A percentile compares a stretch with the other conserved stretches of the same genome.
phyloP scores from a whole-genome alignment of 2,888 invertebrate species.

The Troides helena region DNA sequence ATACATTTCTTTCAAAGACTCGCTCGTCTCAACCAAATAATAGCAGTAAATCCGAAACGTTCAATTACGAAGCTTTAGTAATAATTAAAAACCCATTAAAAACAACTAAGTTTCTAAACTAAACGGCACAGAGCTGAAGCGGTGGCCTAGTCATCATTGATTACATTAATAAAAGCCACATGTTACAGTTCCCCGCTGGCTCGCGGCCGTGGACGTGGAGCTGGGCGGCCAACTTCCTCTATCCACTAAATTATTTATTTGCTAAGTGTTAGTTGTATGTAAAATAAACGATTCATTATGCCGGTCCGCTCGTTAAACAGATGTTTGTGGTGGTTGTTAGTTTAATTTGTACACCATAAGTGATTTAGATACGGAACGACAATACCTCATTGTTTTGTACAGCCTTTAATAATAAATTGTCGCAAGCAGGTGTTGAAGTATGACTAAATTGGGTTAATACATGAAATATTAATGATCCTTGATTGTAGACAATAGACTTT shows the following conservation, averaged over 20 bases:
- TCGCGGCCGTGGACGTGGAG: background rate
- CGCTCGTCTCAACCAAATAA: no score
- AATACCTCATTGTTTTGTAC: background rate
- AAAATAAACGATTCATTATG: constrained; percentile 6
- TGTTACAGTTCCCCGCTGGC: constrained; percentile 10
- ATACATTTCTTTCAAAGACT: no score
- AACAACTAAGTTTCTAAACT: background rate
- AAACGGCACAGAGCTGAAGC: background rate
- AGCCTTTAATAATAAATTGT: background rate
- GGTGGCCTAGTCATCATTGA: background rate
- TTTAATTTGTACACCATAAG: constrained; percentile 2
- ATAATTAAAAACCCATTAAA: background rate
- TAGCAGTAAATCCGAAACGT: background rate
- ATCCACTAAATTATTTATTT: constrained; percentile 14
- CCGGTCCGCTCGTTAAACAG: background rate
- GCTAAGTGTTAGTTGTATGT: constrained; percentile 14
- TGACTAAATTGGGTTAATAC: no score
- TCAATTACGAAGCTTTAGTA: background rate
- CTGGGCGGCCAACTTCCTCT: constrained; percentile 1
- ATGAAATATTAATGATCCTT: no score
- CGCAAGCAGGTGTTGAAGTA: no score
- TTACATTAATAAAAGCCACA: constrained; percentile 12
- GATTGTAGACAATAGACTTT: no score
- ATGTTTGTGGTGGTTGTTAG: background rate
- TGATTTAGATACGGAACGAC: background rate